Evolutionary conservation across 2,113 vertebrate genomes (phyloP).

Genomic region (Clupea harengus): DNA sequence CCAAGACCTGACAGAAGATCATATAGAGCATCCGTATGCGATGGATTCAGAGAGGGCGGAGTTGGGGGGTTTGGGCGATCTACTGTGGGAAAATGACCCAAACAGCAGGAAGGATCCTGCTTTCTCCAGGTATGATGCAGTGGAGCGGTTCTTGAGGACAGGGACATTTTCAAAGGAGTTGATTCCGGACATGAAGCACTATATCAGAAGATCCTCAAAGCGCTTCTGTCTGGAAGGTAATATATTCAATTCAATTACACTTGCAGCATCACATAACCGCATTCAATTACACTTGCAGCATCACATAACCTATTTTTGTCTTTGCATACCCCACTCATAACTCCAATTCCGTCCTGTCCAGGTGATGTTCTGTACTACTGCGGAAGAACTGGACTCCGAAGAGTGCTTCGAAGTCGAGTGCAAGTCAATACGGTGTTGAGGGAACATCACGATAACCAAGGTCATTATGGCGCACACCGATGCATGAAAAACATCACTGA

Average conservation of each 20-base stretch:
- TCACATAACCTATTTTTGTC: neutral
- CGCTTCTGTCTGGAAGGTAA: conserved; percentile 58
- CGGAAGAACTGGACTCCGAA: conserved; percentile 43
- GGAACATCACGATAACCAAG: conserved; percentile 62
- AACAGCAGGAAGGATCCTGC: conserved; percentile 37
- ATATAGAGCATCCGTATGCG: conserved; percentile 41
- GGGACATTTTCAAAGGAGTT: conserved; percentile 47
- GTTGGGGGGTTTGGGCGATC: neutral
- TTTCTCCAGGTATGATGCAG: conserved; percentile 54
- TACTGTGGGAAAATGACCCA: neutral
- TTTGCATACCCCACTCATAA: too few species aligned
- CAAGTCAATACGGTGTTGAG: conserved; percentile 59
- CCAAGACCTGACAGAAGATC: neutral
- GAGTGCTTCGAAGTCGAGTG: conserved; percentile 60
- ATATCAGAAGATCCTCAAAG: conserved; percentile 57
- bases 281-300: neutral
- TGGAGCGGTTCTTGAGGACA: conserved; percentile 54
- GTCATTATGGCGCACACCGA: conserved; percentile 55
- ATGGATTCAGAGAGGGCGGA: conserved; percentile 3
- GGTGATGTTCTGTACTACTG: conserved; percentile 63
- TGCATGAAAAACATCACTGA: conserved; percentile 56
- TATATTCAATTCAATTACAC: neutral
- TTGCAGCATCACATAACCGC: too few species aligned
- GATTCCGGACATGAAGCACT: conserved; percentile 43
- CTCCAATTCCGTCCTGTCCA: conserved; percentile 36